Percentiles rank a stretch among this genome's conserved stretches.
These are phyloP conservation scores for Caenorhabditis sp. DNA, from an alignment of 2,888 invertebrate species.

Conservation along the genomic window DNA sequence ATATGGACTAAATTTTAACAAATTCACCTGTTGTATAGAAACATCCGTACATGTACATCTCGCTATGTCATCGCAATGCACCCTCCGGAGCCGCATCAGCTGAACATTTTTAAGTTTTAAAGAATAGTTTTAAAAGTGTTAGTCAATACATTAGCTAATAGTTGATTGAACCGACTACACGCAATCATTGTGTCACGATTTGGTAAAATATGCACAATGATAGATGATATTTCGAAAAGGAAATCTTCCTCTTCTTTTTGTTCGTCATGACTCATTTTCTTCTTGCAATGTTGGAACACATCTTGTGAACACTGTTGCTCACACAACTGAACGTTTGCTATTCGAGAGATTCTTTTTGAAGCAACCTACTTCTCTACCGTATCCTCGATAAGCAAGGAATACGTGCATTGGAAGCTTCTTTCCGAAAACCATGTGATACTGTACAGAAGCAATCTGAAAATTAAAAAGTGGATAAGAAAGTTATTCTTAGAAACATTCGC, in stretches of 20 bases:
- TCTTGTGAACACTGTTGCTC: slow-evolving; percentile 65
- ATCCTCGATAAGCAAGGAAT: slow-evolving; percentile 68
- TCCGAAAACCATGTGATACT: slow-evolving; percentile 74
- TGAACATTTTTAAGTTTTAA: slow-evolving; percentile 22
- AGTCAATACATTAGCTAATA: slow-evolving; percentile 61
- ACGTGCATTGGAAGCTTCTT: slow-evolving; percentile 68
- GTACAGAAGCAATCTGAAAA: slow-evolving; percentile 66
- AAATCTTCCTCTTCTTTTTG: slow-evolving; percentile 57
- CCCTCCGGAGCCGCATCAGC: slow-evolving; percentile 59
- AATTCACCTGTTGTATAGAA: slow-evolving; percentile 43
- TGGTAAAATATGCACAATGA: slow-evolving; percentile 51
- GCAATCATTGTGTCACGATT: slow-evolving; percentile 54
- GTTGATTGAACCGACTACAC: slow-evolving; percentile 59
- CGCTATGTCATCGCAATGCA: slow-evolving; percentile 65
- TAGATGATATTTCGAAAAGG: slow-evolving; percentile 45
- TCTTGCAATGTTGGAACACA: slow-evolving; percentile 50
- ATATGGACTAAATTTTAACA: no score
- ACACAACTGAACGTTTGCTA: slow-evolving; percentile 54
- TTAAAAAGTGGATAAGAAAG: not conserved
- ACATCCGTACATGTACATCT: slow-evolving; percentile 66
- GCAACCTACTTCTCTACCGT: slow-evolving; percentile 66
- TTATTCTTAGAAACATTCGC: slow-evolving; percentile 57
- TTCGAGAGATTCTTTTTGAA: no score
- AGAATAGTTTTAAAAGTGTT: no score
- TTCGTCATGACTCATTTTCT: slow-evolving; percentile 57